Evolutionary conservation across 2,888 invertebrate species (phyloP).

Genomic region (Merodon equestris): DNA sequence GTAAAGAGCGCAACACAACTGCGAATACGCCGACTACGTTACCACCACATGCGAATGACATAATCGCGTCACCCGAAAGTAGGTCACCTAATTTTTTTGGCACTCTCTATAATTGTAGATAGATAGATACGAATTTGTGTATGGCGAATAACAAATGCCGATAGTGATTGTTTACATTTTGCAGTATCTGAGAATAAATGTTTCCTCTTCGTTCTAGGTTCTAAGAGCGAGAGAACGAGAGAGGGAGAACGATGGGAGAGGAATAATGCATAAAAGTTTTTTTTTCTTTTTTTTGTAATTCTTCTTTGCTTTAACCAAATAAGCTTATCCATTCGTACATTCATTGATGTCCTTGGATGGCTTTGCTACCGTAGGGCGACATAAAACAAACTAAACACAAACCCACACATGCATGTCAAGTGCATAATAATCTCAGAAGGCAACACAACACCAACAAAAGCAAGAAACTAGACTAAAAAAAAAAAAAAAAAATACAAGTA

Average conservation of each 20-base stretch:
- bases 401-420: constrained; percentile 1
- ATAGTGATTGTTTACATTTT: constrained; percentile 51
- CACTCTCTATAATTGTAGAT: constrained; percentile 49
- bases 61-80: constrained; percentile 63
- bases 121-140: constrained; percentile 2
- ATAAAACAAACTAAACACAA: not conserved
- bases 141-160: not conserved
- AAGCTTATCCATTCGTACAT: constrained; percentile 19
- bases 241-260: not conserved
- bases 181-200: constrained; percentile 14
- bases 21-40: constrained; percentile 11
- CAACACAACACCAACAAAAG: not conserved
- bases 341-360: constrained; percentile 46
- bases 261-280: constrained; percentile 13
- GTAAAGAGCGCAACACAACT: constrained; percentile 11
- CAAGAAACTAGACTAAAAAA: not conserved
- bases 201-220: too few species aligned
- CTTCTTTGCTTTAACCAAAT: constrained; percentile 15
- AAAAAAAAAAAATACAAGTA: constrained; percentile 18
- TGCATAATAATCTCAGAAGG: constrained; percentile 40
- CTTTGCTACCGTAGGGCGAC: constrained; percentile 19
- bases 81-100: constrained; percentile 69
- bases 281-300: constrained; percentile 4
- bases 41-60: constrained; percentile 39
- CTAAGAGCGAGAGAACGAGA: constrained; percentile 17